Evolutionary conservation across 2,888 invertebrate species (phyloP), one percentile per base, ranked within the genome.

Genomic region (Pachymerium ferrugineum): DNA sequence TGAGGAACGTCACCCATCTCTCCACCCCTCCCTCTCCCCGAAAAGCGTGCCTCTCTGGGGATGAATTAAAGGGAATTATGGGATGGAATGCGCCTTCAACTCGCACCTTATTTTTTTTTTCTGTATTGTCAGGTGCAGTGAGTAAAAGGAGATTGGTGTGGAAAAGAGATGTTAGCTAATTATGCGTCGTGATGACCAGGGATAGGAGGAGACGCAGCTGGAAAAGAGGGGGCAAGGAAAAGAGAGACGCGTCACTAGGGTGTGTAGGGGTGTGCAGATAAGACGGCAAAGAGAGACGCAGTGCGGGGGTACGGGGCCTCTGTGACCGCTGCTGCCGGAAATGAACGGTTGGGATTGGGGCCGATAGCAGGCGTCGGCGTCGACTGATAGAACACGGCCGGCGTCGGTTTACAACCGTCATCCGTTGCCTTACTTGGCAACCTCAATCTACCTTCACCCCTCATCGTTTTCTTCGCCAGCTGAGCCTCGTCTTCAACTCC

Each of bases 261-360:
- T 62, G 22, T 62, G n/a, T 62, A 22, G 62, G 62, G 62, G 62
- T 62, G 22, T 62, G n/a, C 2, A 62, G 62, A 62, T 62, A 62
- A 62, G 62, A 12, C 16, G 47, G 47, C 47, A 47, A 62, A 67
- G 28, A 5, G 29, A 35, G 42, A 72, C 22, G 62, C 62, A 10
- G 62, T 8, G 62, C 28, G 25, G 12, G 62, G 62, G 25, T 14
- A 62, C 62, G 62, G 62, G 47, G 47, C 47, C 47, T 62, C 62
- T 62, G 62, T 62, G 62, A 62, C 62, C 62, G 62, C 62, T 62
- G 62, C 62, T 62, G 62, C 62, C 62, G 62, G 62, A 62, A 62
- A 62, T 62, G 62, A 62, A 62, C 62, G 62, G 62, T 62, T 62
- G 62, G 62, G 62, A 62, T 62, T 62, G 62, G 62, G 62, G n/a